Conservation (phyloP, 2,797 vertebrate species). For the Poecilia picta region DNA sequence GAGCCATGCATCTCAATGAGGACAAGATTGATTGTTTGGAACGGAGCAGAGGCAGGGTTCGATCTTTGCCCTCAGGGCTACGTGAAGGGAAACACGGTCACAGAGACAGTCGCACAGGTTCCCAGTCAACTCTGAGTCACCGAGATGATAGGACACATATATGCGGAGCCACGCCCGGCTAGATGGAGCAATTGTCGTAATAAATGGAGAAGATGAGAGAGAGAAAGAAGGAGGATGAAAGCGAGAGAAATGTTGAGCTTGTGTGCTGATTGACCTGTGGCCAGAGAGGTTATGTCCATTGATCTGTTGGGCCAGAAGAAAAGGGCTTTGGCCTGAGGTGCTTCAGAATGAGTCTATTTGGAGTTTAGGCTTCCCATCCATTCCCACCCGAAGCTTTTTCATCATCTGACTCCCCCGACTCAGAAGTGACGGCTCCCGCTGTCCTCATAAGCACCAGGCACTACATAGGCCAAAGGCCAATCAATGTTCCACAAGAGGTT, state of each 20-base stretch:
- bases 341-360: conserved; percentile 80
- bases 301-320: conserved; percentile 67
- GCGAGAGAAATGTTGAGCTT: conserved; percentile 43
- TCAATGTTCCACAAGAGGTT: conserved; percentile 76
- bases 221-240: conserved; percentile 42
- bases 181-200: conserved; percentile 68
- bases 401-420: conserved; percentile 79
- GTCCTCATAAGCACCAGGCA: conserved; percentile 57
- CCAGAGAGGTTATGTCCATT: conserved; percentile 76
- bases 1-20: conserved; percentile 81
- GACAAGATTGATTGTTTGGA: conserved; percentile 74
- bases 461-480: conserved; percentile 76
- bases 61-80: conserved; percentile 71
- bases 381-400: conserved; percentile 74
- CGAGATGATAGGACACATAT: conserved; percentile 68
- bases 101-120: conserved; percentile 39
- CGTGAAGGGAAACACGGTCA: conserved; percentile 66
- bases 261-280: conserved; percentile 75
- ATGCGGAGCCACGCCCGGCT: conserved; percentile 68
- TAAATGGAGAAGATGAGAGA: conserved; percentile 70
- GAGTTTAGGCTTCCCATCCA: conserved; percentile 68
- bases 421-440: conserved; percentile 76
- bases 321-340: conserved; percentile 72
- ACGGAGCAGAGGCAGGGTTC: conserved; percentile 68
- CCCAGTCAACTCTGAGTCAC: conserved; percentile 67